These are phyloP conservation scores for Melanotaenia parkinsoni DNA, from an alignment of 2,797 vertebrate genomes.

Conservation along the genomic window DNA sequence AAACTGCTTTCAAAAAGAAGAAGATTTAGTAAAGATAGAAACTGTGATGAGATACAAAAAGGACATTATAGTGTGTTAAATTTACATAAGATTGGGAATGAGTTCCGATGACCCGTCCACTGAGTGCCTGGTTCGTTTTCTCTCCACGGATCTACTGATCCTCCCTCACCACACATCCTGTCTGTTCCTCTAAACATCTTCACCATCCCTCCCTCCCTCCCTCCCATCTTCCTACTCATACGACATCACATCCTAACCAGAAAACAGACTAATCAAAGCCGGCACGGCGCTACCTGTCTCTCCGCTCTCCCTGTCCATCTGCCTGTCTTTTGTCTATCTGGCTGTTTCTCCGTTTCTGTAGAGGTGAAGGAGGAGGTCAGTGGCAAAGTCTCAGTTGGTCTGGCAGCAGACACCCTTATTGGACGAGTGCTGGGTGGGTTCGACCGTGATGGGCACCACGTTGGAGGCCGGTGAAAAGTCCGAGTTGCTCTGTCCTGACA, in stretches of 20 bases:
- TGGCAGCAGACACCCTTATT: constrained; percentile 85
- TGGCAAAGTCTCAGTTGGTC: constrained; percentile 83
- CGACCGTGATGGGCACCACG: constrained; percentile 89
- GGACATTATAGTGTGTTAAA: constrained; percentile 23
- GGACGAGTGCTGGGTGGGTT: constrained; percentile 83
- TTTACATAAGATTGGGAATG: constrained; percentile 52
- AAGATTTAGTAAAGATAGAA: constrained; percentile 39
- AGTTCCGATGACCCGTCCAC: constrained; percentile 53
- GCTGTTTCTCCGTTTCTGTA: constrained; percentile 50
- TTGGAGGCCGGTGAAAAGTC: constrained; percentile 86
- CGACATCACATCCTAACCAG: constrained; percentile 11
- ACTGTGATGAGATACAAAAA: constrained; percentile 47
- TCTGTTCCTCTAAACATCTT: constrained; percentile 27
- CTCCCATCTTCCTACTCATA: constrained; percentile 11
- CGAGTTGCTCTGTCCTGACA: constrained; percentile 79
- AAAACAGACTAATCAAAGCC: constrained; percentile 35
- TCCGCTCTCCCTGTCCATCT: constrained; percentile 38
- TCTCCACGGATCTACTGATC: constrained; percentile 7
- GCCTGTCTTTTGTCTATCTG: constrained; percentile 52
- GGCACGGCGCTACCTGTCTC: constrained; percentile 48
- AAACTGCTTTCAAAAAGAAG: constrained; percentile 43
- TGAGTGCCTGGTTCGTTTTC: constrained; percentile 25
- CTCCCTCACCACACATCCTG: constrained; percentile 18
- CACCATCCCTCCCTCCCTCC: constrained; percentile 4
- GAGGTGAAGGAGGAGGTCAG: constrained; percentile 54